phyloP scores from a whole-genome alignment of 2,797 vertebrate genomes.

The Cynopterus sphinx region DNA sequence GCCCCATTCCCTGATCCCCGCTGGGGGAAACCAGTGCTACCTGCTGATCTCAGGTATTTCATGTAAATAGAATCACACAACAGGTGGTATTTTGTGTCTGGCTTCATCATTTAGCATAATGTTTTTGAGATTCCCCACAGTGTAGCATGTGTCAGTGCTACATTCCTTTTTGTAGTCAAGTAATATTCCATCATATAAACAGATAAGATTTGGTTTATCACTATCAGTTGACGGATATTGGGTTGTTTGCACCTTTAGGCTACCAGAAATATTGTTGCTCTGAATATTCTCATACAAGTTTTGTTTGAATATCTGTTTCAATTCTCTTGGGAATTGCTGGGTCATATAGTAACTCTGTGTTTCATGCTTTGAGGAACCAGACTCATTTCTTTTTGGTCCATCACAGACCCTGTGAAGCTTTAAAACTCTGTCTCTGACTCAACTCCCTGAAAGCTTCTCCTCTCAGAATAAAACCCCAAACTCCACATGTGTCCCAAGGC shows the following conservation, averaged over 20 bases:
- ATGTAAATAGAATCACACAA: background rate
- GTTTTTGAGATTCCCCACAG: background rate
- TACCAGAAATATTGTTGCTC: background rate
- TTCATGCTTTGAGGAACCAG: background rate
- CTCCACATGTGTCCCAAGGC: background rate
- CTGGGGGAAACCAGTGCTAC: background rate
- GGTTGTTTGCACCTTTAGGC: background rate
- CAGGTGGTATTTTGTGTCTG: background rate
- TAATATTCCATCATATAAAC: background rate
- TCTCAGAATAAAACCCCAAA: background rate
- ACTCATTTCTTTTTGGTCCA: background rate
- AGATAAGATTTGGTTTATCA: background rate
- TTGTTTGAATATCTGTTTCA: background rate
- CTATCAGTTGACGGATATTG: background rate
- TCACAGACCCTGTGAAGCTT: background rate
- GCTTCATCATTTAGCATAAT: background rate
- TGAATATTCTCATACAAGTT: background rate
- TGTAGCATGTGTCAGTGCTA: background rate
- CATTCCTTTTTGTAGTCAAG: background rate
- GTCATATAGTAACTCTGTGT: background rate
- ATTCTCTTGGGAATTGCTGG: slow-evolving; percentile 2
- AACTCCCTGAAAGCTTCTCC: background rate
- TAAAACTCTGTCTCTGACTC: background rate
- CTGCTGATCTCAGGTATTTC: background rate
- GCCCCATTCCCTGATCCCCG: background rate